Evolutionary conservation across 2,797 vertebrate genomes (phyloP), one percentile per base, ranked within the genome.

Genomic region (Typhlichthys subterraneus): DNA sequence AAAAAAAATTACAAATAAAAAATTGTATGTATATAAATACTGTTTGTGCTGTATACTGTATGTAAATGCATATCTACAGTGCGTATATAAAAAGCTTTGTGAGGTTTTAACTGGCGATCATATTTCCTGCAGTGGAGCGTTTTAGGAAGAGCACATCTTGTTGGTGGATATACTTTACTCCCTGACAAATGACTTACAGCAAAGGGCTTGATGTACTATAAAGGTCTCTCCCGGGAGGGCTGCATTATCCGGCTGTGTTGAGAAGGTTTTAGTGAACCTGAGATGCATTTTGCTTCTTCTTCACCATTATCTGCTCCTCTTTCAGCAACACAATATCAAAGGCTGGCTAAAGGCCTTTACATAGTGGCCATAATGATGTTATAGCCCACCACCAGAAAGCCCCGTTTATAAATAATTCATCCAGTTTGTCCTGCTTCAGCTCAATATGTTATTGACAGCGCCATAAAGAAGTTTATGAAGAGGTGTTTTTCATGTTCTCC

Each of bases 401-500:
- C 73, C 48, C 63, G 79, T 79, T 86, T 82, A 86, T 92, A 85
- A 89, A 92, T 90, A 87, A 90, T 92, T 88, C 81, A 91, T 67
- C 68, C 64, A 70, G 72, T 89, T 88, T 83, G 65, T 79, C 75
- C 77, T 82, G 84, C 83, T 87, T 80, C 77, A 82, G 75, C 76
- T 73, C 76, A 17, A 85, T 89, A 76, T 84, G 78, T 84, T 88
- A 90, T 88, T 90, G 87, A 88, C 84, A 83, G 71, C 62, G 65
- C 64, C 63, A 76, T 86, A 79, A 81, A 90, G 74, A 72, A 73
- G 67, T 87, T 90, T 85, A 88, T 77, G 63, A 60, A 80, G 68
- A 72, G 63, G 50, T 61, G 72, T 82, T 82, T 80, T 84, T 69
- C 51, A 65, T 47, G 70, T 70, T 67, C 71, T 59, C 10, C 38